These are phyloP conservation scores for Heliconius congener DNA, from an alignment of 1,140 invertebrate species.

Conservation along the genomic window DNA sequence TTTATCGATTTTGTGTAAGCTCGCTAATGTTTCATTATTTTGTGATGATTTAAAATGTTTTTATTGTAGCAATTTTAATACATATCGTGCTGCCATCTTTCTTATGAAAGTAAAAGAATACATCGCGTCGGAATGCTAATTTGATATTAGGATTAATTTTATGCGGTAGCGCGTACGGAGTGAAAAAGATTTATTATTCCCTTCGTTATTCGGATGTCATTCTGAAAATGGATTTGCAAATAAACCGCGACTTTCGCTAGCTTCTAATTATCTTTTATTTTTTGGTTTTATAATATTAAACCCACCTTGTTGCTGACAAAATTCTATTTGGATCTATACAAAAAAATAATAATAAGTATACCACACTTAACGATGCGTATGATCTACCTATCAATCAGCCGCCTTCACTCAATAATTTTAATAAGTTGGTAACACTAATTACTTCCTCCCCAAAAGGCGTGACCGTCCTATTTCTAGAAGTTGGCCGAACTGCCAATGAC, in stretches of 20 bases:
- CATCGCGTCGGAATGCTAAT: constrained; percentile 46
- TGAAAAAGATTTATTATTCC: constrained; percentile 56
- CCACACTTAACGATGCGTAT: constrained; percentile 30
- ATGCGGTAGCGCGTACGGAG: constrained; percentile 59
- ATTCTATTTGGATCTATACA: neutral
- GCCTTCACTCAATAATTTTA: constrained; percentile 80
- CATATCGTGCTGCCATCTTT: constrained; percentile 18
- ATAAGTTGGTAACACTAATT: constrained; percentile 77
- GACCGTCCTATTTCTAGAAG: constrained; percentile 75
- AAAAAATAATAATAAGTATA: constrained; percentile 18
- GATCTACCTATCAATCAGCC: constrained; percentile 60
- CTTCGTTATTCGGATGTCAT: constrained; percentile 67
- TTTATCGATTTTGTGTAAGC: constrained; percentile 55
- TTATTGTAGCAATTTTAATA: constrained; percentile 36
- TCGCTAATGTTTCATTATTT: constrained; percentile 44
- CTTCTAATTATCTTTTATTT: neutral
- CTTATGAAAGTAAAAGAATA: constrained; percentile 31
- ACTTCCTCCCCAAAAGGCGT: constrained; percentile 73
- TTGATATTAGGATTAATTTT: constrained; percentile 60
- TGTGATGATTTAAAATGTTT: constrained; percentile 28
- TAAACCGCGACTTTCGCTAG: constrained; percentile 16
- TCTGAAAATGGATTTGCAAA: constrained; percentile 40
- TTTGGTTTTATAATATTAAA: neutral
- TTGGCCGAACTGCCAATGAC: constrained; percentile 68
- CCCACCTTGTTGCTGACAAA: neutral